These are phyloP conservation scores for Halocaridina rubra DNA, from an alignment of 2,888 invertebrate genomes.

Conservation along the genomic window DNA sequence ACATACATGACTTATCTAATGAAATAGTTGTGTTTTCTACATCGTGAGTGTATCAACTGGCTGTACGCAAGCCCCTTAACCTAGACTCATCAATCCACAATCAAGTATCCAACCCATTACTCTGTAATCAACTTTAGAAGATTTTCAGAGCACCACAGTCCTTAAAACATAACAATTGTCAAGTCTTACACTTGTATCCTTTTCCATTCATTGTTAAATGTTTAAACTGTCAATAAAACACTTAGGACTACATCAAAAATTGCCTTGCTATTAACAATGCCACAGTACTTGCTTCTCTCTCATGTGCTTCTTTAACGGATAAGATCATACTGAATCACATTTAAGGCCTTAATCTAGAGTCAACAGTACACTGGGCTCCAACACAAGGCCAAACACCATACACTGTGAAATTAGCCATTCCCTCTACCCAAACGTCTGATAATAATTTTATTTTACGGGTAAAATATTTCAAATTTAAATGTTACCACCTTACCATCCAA, in stretches of 20 bases:
- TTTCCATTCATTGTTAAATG: conserved; percentile 1
- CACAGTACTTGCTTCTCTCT: not conserved
- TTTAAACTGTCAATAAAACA: conserved; percentile 4
- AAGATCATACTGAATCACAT: no score
- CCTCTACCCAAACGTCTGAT: not conserved
- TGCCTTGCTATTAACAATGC: conserved; percentile 19
- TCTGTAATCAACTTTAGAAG: not conserved
- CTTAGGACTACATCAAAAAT: no score
- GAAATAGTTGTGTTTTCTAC: conserved; percentile 46
- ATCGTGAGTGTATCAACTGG: conserved; percentile 30
- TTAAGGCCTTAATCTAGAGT: conserved; percentile 50
- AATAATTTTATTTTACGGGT: not conserved
- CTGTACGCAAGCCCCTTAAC: not conserved
- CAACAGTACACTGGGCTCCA: conserved; percentile 22
- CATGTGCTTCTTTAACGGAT: no score
- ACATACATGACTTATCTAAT: conserved; percentile 35
- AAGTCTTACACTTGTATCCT: not conserved
- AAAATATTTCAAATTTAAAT: not conserved
- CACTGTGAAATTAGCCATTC: no score
- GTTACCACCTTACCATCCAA: conserved; percentile 17
- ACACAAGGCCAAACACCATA: not conserved
- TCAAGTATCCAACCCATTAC: not conserved
- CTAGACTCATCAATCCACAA: not conserved
- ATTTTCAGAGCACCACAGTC: conserved; percentile 39
- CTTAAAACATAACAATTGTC: conserved; percentile 3